A percentile compares a stretch with the other conserved stretches of the same genome.
phyloP scores from a whole-genome alignment of 1,140 invertebrate genomes.

The Caerostris darwini region DNA sequence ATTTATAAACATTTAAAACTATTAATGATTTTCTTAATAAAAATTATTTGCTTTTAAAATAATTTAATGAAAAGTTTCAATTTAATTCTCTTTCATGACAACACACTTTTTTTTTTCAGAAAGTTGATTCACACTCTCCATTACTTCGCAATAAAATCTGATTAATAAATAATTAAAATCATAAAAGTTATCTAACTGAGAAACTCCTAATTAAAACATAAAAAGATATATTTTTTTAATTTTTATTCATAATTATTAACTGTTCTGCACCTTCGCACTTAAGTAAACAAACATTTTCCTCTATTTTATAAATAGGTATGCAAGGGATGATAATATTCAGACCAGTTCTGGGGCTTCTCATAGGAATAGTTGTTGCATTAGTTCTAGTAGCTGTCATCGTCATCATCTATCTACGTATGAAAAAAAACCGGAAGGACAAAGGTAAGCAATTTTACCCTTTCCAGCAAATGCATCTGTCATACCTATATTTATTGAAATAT shows the following conservation, averaged over 20 bases:
- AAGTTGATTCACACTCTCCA: too few species aligned
- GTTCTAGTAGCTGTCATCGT: conserved; percentile 78
- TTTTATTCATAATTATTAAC: neutral
- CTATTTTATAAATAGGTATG: conserved; percentile 53
- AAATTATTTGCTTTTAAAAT: too few species aligned
- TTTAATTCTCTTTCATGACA: too few species aligned
- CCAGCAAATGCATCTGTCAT: neutral
- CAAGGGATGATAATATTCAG: conserved; percentile 76
- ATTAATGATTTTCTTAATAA: too few species aligned
- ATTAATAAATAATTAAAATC: too few species aligned
- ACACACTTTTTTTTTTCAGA: too few species aligned
- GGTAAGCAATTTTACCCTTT: conserved; percentile 34
- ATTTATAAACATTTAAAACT: too few species aligned
- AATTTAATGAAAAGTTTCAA: too few species aligned
- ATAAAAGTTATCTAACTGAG: too few species aligned
- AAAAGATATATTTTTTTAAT: neutral
- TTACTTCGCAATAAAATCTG: too few species aligned
- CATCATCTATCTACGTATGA: conserved; percentile 76
- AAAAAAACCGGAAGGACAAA: conserved; percentile 75
- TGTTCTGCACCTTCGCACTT: too few species aligned
- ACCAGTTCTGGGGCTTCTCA: conserved; percentile 78
- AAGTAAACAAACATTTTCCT: neutral
- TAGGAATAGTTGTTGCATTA: conserved; percentile 78
- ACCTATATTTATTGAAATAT: neutral
- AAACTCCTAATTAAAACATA: too few species aligned